Conservation (phyloP, 1,140 invertebrate genomes). For the Lineus longissimus region DNA sequence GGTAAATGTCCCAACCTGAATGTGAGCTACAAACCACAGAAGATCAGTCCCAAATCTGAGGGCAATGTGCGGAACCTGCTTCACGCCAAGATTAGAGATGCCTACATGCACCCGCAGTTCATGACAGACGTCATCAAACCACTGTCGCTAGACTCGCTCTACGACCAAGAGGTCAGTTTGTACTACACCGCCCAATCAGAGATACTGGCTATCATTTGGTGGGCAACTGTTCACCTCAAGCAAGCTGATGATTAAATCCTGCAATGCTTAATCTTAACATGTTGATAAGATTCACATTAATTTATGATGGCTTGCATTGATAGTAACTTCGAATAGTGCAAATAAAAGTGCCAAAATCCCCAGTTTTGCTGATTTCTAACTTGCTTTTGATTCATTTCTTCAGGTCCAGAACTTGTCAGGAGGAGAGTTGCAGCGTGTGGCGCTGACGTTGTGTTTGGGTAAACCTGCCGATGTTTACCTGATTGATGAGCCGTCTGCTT, state of each 20-base stretch:
- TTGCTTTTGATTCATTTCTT: neutral
- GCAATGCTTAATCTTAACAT: too few species aligned
- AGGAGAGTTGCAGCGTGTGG: conserved; percentile 97
- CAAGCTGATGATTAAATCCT: too few species aligned
- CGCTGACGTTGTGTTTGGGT: conserved; percentile 90
- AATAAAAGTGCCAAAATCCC: too few species aligned
- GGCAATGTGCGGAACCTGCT: conserved; percentile 86
- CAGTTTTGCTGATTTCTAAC: too few species aligned
- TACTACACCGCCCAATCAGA: neutral
- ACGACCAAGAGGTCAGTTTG: conserved; percentile 85
- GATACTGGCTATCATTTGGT: too few species aligned
- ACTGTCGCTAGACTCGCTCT: conserved; percentile 94
- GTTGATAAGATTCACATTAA: too few species aligned
- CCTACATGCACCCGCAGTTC: conserved; percentile 96
- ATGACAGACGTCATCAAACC: conserved; percentile 99
- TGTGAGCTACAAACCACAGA: conserved; percentile 99
- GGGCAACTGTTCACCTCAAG: too few species aligned
- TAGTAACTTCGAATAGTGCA: too few species aligned
- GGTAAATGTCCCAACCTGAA: conserved; percentile 77
- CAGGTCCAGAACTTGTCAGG: conserved; percentile 94
- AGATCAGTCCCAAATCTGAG: conserved; percentile 96
- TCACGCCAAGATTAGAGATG: conserved; percentile 94
- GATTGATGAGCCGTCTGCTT: conserved; percentile 98
- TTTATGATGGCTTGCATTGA: too few species aligned
- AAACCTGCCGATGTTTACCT: conserved; percentile 99